Base-by-base conservation (phyloP, 2,113 vertebrate species). In the Lepus americanus region DNA sequence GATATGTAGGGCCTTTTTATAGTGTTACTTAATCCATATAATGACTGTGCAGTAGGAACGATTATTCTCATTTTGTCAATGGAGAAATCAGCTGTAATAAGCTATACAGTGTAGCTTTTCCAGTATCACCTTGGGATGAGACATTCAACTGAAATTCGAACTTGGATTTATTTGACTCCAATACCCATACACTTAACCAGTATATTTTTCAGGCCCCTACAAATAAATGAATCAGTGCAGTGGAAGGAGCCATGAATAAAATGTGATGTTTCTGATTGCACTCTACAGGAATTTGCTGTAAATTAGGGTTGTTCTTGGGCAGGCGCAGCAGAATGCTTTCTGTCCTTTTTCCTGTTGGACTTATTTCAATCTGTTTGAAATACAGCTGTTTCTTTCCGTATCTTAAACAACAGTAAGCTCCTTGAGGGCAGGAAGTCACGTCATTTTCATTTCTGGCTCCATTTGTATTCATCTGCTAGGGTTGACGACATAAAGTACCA, bases 341-440 rank as follows among this genome's bases (percentile, higher is more conserved):
- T 69, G 90, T 92, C 9, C 27, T 44, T 74, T 87, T 83, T 59
- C 25, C 55, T 51, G 27, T 64, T 76, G 82, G 36, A 82, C 9
- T 89, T 78, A 67, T 31, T 89, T 97, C 33, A 72, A 86, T 92
- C 55, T 27, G 29, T 36, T 89, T 67, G 29, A 78, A 61, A 89
- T 36, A n/a, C 25, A 51, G 49, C 59, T 59, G 9, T 49, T 84
- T 59, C 55, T 78, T 55, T 63, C 61, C 29, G n/a, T 39, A 33
- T 51, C 66, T 33, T 61, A 66, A 33, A 63, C 74, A 72, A 80
- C 39, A 33, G 19, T 36, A 64, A 92, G 23, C 36, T 83, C 33
- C 25, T 33, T 13, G 25, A 67, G 33, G 36, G 22, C 44, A 69
- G 25, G 33, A 55, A 49, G 72, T 70, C 29, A 0, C 51, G 23